Evolutionary conservation across 1,140 invertebrate genomes (phyloP), one percentile per base, ranked within the genome.

Genomic region (Pseudoatta argentina): DNA sequence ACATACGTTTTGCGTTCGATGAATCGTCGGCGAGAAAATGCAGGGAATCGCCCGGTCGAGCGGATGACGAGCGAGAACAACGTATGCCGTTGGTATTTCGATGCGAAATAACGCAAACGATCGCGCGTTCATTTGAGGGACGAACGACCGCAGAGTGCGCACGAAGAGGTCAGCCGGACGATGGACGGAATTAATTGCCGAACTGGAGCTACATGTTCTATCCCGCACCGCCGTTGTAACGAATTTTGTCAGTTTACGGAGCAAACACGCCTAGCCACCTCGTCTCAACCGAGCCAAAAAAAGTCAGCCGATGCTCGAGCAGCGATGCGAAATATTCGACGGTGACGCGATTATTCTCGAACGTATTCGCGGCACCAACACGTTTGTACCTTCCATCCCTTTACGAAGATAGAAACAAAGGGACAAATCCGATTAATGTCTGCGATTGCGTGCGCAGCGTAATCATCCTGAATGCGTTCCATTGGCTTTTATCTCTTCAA

Each of bases 391-490:
- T 51, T 18, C 55, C 18, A 48, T 44, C 55, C 44, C 39, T 61
- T 61, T 57, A 14, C 7, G 1, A 63, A 73, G 14, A 34, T 3
- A 18, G 24, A 61, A 73, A 75, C 67, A 75, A 59, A 48, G 55
- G 30, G 55, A 51, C 57, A 88, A 89, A 89, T 89, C 88, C 53
- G 87, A 89, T 89, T 88, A 89, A 88, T 24, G 18, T n/a, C 39
- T 16, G n/a, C 39, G 12, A 55, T 73, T 21, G 10, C 39, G 39
- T 12, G 64, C 30, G 64, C 27, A 18, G 30, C 30, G 64, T 71
- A 69, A 81, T 81, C 77, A 34, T 0, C 48, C 16, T 59, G 78
- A 12, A 72, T 72, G 61, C 34, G 55, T 59, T 24, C 67, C 39
- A 34, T 48, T 61, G 24, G 27, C 69, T 63, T 83, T 83, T 73